Base-by-base conservation (phyloP, 2,888 invertebrate species). In the Tetranychus piercei region DNA sequence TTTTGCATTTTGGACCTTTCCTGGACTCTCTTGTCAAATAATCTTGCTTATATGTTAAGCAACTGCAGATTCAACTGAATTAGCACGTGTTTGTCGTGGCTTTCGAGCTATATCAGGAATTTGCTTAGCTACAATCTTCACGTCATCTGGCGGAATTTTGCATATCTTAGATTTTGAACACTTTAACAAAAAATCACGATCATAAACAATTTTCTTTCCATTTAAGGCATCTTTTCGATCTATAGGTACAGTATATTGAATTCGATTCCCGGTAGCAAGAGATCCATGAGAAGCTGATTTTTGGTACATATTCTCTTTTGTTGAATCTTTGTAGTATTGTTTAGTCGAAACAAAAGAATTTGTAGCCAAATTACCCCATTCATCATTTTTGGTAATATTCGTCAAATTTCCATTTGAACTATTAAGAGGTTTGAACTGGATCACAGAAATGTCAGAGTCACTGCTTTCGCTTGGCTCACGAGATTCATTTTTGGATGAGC, bases 131-230 rank as follows among this genome's bases (percentile, higher is more conserved):
- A 7, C 55, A 15, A 55, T 15, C 15, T 55, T 55, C 9, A 55
- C 15, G 55, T 9, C 69, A 23, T 69, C n/a, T 9, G 69, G n/a
- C 8, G 9, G 69, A 69, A 34, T 11, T 23, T 69, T 69, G n/a
- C 69, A 18, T 18, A 69, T 9, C 5, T 72, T 76, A 6, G 75
- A 76, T 23, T 77, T 74, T 22, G 76, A 74, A 74, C 76, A 76
- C 2, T 75, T 74, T n/a, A 78, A 64, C 65, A 78, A 70, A 75
- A 76, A 77, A 20, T 78, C 76, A 23, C 78, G 67, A n/a, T 76
- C 75, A 70, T 78, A 78, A 44, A n/a, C 55, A 55, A 55, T 55
- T 55, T 55, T 55, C 55, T 74, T 43, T 73, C n/a, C 7, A 20
- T 71, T 9, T 34, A 34, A 34, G 34, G 34, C 34, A 34, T 34